Conservation (phyloP, 1,140 invertebrate species). For the Bombus haemorrhoidalis region DNA sequence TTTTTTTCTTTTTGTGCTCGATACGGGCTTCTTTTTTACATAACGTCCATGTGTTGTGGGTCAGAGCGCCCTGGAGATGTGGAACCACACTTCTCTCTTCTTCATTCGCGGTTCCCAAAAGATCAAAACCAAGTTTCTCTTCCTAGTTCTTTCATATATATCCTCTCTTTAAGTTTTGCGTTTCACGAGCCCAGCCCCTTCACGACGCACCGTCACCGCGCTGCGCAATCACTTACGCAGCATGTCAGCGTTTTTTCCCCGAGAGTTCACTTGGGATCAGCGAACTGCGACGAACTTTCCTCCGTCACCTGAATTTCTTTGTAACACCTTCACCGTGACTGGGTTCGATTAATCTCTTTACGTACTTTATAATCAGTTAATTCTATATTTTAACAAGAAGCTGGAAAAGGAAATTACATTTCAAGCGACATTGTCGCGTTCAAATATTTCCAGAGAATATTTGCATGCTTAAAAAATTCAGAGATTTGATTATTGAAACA, state of each 20-base stretch:
- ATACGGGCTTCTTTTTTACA: constrained; percentile 67
- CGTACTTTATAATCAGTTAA: background rate
- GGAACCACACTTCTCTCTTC: constrained; percentile 58
- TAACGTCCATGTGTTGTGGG: constrained; percentile 83
- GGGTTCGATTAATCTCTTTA: background rate
- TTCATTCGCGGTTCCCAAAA: constrained; percentile 19
- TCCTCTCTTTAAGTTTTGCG: constrained; percentile 65
- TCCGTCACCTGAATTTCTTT: background rate
- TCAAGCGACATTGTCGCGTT: background rate
- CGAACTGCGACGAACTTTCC: constrained; percentile 27
- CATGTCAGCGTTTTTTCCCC: constrained; percentile 60
- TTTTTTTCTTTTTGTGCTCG: constrained; percentile 61
- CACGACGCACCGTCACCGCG: constrained; percentile 80
- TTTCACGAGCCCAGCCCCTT: constrained; percentile 77
- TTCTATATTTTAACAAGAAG: background rate
- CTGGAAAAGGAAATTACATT: background rate
- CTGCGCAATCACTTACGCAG: constrained; percentile 58
- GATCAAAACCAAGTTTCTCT: constrained; percentile 40
- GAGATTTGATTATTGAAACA: background rate
- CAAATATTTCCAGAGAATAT: background rate
- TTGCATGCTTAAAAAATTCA: background rate
- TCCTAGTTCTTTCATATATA: constrained; percentile 53
- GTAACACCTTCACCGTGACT: background rate
- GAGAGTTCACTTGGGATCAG: constrained; percentile 48
- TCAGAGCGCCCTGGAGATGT: constrained; percentile 80